Conservation (phyloP, 2,888 invertebrate species). For the Cerceris rybyensis region DNA sequence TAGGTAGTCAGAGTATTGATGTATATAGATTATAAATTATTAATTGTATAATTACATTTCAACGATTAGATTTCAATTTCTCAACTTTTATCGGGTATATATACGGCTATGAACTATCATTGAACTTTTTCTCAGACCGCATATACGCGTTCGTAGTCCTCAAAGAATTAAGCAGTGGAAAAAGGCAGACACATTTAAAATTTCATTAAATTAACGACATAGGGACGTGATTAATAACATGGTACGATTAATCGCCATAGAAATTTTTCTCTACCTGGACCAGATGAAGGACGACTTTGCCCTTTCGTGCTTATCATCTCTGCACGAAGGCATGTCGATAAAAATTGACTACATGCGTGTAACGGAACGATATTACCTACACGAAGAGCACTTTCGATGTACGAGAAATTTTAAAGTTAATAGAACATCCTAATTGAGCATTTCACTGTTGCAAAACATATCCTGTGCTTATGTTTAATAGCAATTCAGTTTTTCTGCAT, state of each 20-base stretch:
- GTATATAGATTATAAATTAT: no score
- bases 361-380: background rate
- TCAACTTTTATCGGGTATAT: no score
- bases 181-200: background rate
- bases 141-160: no score
- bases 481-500: no score
- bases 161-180: no score
- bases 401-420: background rate
- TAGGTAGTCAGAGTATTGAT: no score
- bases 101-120: no score
- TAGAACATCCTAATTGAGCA: background rate
- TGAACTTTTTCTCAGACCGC: no score
- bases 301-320: constrained; percentile 1
- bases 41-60: no score
- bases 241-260: background rate
- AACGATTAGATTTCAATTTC: no score
- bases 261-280: background rate
- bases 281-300: background rate
- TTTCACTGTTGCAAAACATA: background rate
- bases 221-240: background rate
- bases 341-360: background rate
- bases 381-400: background rate
- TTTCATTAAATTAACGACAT: background rate
- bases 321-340: constrained; percentile 9
- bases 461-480: no score